A percentile compares a stretch with the other conserved stretches of the same genome.
Evolutionary conservation across 2,113 vertebrate species (phyloP).

Genomic region (Percopsis transmontana): DNA sequence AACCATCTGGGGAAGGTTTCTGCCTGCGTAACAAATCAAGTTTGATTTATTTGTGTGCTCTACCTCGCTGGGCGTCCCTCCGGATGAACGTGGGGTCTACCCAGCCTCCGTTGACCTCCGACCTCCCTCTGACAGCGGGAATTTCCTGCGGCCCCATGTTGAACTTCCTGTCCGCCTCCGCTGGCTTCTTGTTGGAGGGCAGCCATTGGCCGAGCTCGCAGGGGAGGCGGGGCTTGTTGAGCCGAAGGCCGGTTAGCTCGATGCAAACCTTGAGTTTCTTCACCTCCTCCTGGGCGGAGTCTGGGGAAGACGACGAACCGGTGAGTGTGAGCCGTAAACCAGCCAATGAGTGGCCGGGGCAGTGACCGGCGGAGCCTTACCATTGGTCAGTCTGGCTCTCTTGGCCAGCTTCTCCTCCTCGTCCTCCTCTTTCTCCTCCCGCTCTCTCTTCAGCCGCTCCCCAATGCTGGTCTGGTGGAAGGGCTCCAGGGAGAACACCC

Average conservation of each 20-base stretch:
- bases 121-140: conserved; percentile 79
- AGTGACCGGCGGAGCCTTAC: conserved; percentile 23
- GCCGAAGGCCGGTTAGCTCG: conserved; percentile 92
- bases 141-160: conserved; percentile 79
- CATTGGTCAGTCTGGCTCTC: not conserved
- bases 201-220: conserved; percentile 87
- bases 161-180: conserved; percentile 68
- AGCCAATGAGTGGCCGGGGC: not conserved
- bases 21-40: conserved; percentile 8
- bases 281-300: conserved; percentile 85
- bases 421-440: conserved; percentile 17
- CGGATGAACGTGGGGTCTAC: conserved; percentile 80
- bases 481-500: conserved; percentile 53
- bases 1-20: too few species aligned
- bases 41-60: conserved; percentile 6
- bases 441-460: conserved; percentile 47
- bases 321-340: not conserved
- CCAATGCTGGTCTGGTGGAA: conserved; percentile 63
- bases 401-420: conserved; percentile 18
- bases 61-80: conserved; percentile 84
- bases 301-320: conserved; percentile 51
- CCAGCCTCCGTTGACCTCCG: conserved; percentile 85
- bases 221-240: conserved; percentile 90
- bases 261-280: conserved; percentile 96
- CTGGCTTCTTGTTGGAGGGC: conserved; percentile 72